Conservation (phyloP, 2,797 vertebrate species). For the Sardinella longiceps region DNA sequence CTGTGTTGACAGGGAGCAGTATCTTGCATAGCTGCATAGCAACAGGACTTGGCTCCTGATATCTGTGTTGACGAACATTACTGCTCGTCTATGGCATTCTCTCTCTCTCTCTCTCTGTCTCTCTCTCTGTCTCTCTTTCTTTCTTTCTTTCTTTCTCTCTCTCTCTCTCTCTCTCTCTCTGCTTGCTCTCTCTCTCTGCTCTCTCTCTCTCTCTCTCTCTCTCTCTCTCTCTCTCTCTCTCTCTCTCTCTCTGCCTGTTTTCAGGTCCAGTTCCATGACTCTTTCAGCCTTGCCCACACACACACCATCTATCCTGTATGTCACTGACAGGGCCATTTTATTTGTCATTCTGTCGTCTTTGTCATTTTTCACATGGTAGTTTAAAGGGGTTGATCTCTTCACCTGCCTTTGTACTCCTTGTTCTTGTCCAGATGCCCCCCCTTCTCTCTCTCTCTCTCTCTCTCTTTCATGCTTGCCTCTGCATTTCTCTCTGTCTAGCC, state of each 20-base stretch:
- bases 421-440: not conserved
- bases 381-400: not conserved
- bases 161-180: not conserved
- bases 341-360: not conserved
- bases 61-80: slow-evolving; percentile 6
- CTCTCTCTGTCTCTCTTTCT: no score
- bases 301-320: no score
- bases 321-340: no score
- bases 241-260: no score
- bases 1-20: not conserved
- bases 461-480: not conserved
- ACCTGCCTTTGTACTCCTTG: not conserved
- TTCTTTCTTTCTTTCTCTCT: no score
- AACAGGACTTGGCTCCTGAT: slow-evolving; percentile 26
- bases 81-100: not conserved
- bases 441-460: no score
- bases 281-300: no score
- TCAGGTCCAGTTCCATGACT: no score
- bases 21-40: slow-evolving; percentile 34
- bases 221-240: no score
- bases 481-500: not conserved
- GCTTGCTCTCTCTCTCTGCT: no score
- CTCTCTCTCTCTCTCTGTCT: not conserved
- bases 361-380: not conserved
- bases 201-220: no score